Evolutionary conservation across 2,113 vertebrate genomes (phyloP), one percentile per base, ranked within the genome.

Genomic region (Haplotaxodon microlepis): DNA sequence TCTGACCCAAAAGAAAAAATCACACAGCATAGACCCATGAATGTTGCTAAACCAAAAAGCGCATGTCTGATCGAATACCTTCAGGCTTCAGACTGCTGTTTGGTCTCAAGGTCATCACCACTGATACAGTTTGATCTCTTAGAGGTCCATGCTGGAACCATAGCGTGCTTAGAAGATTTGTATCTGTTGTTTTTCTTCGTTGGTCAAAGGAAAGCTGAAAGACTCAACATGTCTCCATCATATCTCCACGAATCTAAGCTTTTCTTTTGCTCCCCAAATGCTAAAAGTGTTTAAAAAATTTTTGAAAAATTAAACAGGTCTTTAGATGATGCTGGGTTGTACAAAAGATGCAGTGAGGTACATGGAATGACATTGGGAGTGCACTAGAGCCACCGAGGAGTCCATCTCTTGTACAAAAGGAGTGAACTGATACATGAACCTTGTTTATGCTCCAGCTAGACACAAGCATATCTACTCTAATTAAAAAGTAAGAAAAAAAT

Each of bases 51-150:
- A 47, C 14, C 40, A 76, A 76, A 29, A 10, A 17, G 24, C 1
- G 3, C 21, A 6, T 29, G 24, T 8, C 24, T 47, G 69, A 76
- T 0, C 1, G 0, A 27, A 11, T 27, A 17, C 42, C 24, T 47
- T 76, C 69, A 47, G 21, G 71, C 24, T 76, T 29, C 45, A 7
- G 42, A 76, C 71, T 50, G 24, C 42, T 50, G 71, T 29, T 47
- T 47, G 24, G 9, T 76, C 42, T 76, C 14, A 9, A 19, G 40
- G 40, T 29, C 24, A 19, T 29, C 71, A 76, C 42, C 71, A 19
- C 9, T 78, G 71, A 50, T 8, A 31, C 16, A 3, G 4, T 50
- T n/a, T 78, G 45, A 29, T 78, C 45, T 31, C 3, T 31, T n/a
- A n/a, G 27, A 78, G 45, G 45, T 31, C 45, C 27, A n/a, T 76